Base-by-base conservation (phyloP, 2,888 invertebrate species). In the Epistrophella euchroma region DNA sequence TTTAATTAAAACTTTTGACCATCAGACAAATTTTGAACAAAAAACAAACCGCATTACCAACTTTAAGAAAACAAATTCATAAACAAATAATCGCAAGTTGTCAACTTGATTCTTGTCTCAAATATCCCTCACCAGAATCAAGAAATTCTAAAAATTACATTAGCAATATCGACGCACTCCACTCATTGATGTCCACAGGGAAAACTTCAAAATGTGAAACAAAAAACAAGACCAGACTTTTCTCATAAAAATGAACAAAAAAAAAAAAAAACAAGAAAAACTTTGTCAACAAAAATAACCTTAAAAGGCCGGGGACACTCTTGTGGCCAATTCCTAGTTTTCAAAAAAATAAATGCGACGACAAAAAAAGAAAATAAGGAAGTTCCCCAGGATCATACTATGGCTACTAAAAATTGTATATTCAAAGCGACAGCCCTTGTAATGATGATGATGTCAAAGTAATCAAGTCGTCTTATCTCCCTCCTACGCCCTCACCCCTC, bases 381-480 rank as follows among this genome's bases (percentile, higher is more conserved):
- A 43, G 5, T 56, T 71, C 47, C 47, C 10, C 17, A 40, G 45
- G 19, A 37, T 40, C 45, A 37, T 68, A 45, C 28, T 35, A 43
- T 17, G 19, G n/a, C 32, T n/a, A n/a, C n/a, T n/a, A 62, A 47
- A 74, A 78, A 83, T 74, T 83, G 56, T 40, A 83, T 70, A 83
- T 78, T 78, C 83, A 79, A 73, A 74, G 32, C 73, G 62, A 64
- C 78, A 70, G 62, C 22, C 25, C 66, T 52, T 58, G 66, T 84
- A 74, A 79, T 79, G 73, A 84, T 84, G 83, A 84, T 84, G 84
- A 71, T 79, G 84, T 79, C 79, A 75, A 75, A 75, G 74, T 79
- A 79, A 84, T 78, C 74, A 83, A 79, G 79, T 82, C 64, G 71
- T 68, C 77, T 70, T 73, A 73, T 83, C 78, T 56, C 45, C 58